Evolutionary conservation across 2,113 vertebrate species (phyloP).

Genomic region (Cynopterus brachyotis): DNA sequence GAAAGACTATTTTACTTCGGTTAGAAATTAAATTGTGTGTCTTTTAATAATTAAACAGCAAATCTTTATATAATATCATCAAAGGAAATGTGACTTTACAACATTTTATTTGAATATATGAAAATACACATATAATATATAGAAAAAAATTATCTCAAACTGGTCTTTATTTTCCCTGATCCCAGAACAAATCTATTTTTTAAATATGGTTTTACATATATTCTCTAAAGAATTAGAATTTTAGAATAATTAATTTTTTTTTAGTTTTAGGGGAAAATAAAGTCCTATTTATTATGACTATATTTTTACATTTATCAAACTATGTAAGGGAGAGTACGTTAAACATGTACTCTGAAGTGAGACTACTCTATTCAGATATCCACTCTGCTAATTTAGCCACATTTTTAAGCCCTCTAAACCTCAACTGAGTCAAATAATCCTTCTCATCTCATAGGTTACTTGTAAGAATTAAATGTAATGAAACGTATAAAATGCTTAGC

Average conservation of each 20-base stretch:
- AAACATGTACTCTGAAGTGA: background rate
- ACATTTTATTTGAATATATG: background rate
- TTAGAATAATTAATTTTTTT: background rate
- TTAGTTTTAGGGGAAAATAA: constrained; percentile 6
- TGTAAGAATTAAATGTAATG: background rate
- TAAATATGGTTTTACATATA: background rate
- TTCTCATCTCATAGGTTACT: background rate
- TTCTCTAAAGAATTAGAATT: background rate
- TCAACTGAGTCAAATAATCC: background rate
- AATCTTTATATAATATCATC: background rate
- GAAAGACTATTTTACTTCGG: background rate
- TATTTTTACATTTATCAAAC: background rate
- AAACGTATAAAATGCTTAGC: background rate
- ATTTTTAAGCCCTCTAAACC: background rate
- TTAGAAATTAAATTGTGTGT: background rate
- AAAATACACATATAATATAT: background rate
- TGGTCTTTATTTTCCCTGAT: background rate
- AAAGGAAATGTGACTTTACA: background rate
- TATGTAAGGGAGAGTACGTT: background rate
- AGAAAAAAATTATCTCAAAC: background rate
- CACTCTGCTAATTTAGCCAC: background rate
- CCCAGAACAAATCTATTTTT: background rate
- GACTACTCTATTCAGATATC: background rate
- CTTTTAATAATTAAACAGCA: background rate
- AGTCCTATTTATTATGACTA: background rate